Evolutionary conservation across 2,888 invertebrate genomes (phyloP), one percentile per base, ranked within the genome.

Genomic region (Metellina segmentata): DNA sequence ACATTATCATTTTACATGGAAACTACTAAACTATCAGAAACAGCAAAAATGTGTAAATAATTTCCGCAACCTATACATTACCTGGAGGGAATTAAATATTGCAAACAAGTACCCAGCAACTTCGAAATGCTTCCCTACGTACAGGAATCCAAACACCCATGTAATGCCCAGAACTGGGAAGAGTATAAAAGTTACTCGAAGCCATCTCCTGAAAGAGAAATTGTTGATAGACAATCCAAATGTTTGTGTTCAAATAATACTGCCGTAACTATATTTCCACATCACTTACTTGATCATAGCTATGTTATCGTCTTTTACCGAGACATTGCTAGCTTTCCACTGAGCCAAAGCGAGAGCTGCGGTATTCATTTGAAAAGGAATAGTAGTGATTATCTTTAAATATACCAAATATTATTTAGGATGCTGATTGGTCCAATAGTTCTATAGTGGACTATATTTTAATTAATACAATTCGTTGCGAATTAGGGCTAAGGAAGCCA

Each of bases 71-170:
- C 9, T 13, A 16, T 16, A 7, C 49, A 87, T 34, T 34, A 93
- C 93, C 93, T 93, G 93, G 2, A 93, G 86, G 7, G 93, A 92
- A 48, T 93, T 93, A 5, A 93, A 74, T 16, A 93, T 71, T 4
- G 93, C 90, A 85, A 93, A 93, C 0, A 93, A 20, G 71, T 93
- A 93, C 1, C 93, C 93, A 48, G 87, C 89, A 1, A 85, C 83
- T 52, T 79, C 79, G 75, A 81, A 83, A 49, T 74, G 82, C 70
- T 93, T 77, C 34, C 91, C 92, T 7, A 93, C 83, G 19, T 93
- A 93, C n/a, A 93, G 61, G 13, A 93, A 89, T 74, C 93, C 93
- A 85, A 93, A 90, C 13, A 93, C 78, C 93, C 93, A 93, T 16
- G 93, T 93, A 11, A 93, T 81, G 11, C 93, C 93, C 51, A 93